Evolutionary conservation across 1,140 invertebrate genomes (phyloP).

Genomic region (Agraylea sexmaculata): DNA sequence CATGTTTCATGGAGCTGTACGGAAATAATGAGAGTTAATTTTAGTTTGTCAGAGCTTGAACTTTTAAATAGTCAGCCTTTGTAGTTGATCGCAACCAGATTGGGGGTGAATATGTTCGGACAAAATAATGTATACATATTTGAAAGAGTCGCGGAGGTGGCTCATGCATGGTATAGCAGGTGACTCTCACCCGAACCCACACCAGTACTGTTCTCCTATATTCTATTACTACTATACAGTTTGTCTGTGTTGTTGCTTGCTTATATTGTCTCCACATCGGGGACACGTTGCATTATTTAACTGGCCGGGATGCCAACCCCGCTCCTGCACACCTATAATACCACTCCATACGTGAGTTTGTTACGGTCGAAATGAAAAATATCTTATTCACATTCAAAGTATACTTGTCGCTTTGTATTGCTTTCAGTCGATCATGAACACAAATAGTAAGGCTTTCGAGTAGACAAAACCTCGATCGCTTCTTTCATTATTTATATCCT

Average conservation of each 20-base stretch:
- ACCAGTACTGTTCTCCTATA: no score
- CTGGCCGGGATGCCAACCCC: no score
- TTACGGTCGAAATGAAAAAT: constrained; percentile 18
- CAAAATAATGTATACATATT: constrained; percentile 20
- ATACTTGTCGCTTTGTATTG: constrained; percentile 7
- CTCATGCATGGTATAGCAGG: constrained; percentile 22
- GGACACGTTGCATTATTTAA: constrained; percentile 21
- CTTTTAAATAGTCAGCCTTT: not conserved
- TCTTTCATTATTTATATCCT: no score
- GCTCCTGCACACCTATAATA: no score
- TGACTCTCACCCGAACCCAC: no score
- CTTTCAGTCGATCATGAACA: constrained; percentile 4
- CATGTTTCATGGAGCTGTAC: not conserved
- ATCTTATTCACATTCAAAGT: constrained; percentile 9
- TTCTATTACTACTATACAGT: constrained; percentile 6
- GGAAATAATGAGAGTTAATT: not conserved
- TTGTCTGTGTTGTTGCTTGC: not conserved
- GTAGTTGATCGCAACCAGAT: not conserved
- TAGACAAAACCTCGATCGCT: constrained; percentile 3
- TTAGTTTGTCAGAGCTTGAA: not conserved
- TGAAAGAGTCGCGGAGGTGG: constrained; percentile 20
- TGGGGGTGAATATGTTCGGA: constrained; percentile 18
- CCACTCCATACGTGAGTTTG: no score
- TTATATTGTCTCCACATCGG: constrained; percentile 12
- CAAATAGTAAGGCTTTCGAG: not conserved